These are phyloP conservation scores for Tetraneura akinire DNA, from an alignment of 1,140 invertebrate species.

Conservation along the genomic window DNA sequence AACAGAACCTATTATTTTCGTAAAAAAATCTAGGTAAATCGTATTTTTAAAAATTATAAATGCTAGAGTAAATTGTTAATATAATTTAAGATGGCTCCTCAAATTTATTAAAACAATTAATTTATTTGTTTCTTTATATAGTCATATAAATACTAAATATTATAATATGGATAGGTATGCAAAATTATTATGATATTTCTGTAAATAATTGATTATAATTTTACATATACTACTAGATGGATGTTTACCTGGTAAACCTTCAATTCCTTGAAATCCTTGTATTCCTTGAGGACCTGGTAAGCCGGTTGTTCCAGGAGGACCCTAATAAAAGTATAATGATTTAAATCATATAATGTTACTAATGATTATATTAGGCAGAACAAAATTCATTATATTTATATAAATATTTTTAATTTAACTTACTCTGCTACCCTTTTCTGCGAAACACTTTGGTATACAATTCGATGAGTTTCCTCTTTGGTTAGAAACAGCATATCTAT, in stretches of 20 bases:
- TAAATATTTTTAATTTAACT: background rate
- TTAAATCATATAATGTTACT: background rate
- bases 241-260: slow-evolving; percentile 63
- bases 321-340: slow-evolving; percentile 53
- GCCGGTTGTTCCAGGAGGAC: slow-evolving; percentile 62
- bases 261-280: slow-evolving; percentile 78
- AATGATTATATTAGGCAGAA: background rate
- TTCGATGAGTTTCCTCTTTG: slow-evolving; percentile 53
- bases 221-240: too few relatives aligned
- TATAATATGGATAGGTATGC: too few relatives aligned
- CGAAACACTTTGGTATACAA: slow-evolving; percentile 82
- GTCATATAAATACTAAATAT: too few relatives aligned
- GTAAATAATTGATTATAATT: too few relatives aligned
- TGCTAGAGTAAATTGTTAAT: too few relatives aligned
- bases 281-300: slow-evolving; percentile 73
- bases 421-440: slow-evolving; percentile 84
- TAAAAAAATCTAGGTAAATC: too few relatives aligned
- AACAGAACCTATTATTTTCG: too few relatives aligned
- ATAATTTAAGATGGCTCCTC: background rate
- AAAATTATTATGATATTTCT: too few relatives aligned
- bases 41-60: too few relatives aligned
- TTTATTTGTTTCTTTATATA: too few relatives aligned
- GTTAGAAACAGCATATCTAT: slow-evolving; percentile 41
- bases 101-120: too few relatives aligned
- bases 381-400: background rate